Conservation (phyloP, 2,113 vertebrate species). For the Falco punctatus region DNA sequence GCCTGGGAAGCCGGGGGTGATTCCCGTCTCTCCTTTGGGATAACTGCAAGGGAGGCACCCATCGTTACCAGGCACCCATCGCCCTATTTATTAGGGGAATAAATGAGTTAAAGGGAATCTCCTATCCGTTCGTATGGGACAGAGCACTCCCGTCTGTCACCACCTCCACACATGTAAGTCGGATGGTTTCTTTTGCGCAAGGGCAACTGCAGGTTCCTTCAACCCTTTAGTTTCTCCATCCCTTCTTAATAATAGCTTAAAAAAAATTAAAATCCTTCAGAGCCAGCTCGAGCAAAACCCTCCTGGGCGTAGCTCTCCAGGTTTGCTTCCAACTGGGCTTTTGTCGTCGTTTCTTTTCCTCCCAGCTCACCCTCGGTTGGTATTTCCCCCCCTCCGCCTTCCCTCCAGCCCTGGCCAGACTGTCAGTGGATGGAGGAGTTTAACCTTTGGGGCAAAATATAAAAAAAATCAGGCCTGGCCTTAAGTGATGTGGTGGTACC, state of each 20-base stretch:
- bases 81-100: background rate
- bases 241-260: background rate
- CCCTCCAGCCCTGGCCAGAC: background rate
- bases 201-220: background rate
- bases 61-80: background rate
- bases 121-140: background rate
- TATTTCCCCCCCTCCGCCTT: background rate
- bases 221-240: background rate
- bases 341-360: background rate
- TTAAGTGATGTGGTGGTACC: background rate
- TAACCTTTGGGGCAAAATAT: background rate
- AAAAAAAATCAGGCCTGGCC: background rate
- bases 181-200: background rate
- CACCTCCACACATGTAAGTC: background rate
- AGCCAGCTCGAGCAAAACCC: background rate
- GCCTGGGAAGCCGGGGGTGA: background rate
- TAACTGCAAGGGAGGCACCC: background rate
- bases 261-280: background rate
- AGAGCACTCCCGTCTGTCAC: background rate
- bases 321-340: slow-evolving; percentile 19
- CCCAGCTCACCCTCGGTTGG: background rate
- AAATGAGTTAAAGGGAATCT: background rate
- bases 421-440: background rate
- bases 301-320: background rate
- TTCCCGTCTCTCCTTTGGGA: background rate